phyloP scores from a whole-genome alignment of 2,113 vertebrate species.

The Cyprinus carpio region DNA sequence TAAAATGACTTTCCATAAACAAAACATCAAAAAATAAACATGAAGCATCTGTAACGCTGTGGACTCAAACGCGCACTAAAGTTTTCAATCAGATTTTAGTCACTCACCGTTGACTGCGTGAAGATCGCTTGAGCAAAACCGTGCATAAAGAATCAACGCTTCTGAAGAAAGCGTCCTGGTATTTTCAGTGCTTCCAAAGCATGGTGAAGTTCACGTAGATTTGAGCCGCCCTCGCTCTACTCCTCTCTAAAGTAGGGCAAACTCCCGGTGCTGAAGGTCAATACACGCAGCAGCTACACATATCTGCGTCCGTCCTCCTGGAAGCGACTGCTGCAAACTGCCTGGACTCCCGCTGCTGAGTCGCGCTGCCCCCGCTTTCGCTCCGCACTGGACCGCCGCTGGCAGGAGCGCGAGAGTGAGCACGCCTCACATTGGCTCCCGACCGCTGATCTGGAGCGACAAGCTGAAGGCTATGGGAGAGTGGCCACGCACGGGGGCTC shows the following conservation, averaged over 20 bases:
- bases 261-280: slow-evolving; percentile 5
- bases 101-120: slow-evolving; percentile 19
- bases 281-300: not conserved
- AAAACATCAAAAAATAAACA: not conserved
- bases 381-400: slow-evolving; percentile 8
- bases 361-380: not conserved
- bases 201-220: slow-evolving; percentile 3
- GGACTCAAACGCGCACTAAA: not conserved
- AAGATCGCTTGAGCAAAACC: not conserved
- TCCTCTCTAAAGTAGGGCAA: not conserved
- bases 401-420: not conserved
- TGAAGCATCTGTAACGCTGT: not conserved
- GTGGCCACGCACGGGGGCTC: not conserved
- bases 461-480: not conserved
- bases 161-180: not conserved
- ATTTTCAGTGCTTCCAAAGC: not conserved
- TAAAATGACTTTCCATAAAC: not conserved
- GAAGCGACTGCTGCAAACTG: slow-evolving; percentile 14
- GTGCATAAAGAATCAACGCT: not conserved
- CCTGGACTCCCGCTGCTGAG: not conserved
- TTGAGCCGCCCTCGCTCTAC: not conserved
- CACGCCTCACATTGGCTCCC: too few species aligned
- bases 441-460: slow-evolving; percentile 37
- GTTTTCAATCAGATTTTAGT: slow-evolving; percentile 10
- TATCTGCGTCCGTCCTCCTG: slow-evolving; percentile 4